Evolutionary conservation across 2,888 invertebrate species (phyloP).

Genomic region (Folsomia manolachei): DNA sequence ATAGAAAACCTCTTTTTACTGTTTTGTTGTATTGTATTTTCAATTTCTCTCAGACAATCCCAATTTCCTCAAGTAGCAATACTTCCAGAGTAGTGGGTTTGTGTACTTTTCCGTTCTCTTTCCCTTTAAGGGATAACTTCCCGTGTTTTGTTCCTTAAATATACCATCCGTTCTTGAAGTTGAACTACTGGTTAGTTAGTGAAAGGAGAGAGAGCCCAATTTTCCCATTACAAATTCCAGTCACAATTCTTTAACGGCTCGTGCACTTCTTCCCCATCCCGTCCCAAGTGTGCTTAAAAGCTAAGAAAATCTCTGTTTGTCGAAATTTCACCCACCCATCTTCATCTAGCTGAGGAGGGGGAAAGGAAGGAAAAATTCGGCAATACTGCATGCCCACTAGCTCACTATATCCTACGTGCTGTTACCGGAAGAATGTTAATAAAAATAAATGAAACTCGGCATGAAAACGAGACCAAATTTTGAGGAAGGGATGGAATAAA

Average conservation of each 20-base stretch:
- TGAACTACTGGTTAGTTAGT: background rate
- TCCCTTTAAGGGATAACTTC: no score
- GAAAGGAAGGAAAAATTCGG: background rate
- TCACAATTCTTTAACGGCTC: background rate
- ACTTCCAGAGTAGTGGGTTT: background rate
- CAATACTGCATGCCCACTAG: no score
- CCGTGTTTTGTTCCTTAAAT: no score
- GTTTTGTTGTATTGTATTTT: no score
- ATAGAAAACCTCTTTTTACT: no score
- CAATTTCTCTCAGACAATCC: background rate
- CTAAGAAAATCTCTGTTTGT: background rate
- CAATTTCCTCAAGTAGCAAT: background rate
- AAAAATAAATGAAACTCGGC: no score
- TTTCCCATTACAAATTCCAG: background rate
- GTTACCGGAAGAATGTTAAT: no score
- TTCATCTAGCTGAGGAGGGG: no score
- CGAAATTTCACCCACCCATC: background rate
- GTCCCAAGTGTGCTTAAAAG: background rate
- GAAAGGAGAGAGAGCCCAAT: background rate
- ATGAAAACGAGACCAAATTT: background rate
- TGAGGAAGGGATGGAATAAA: background rate
- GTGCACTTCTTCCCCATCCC: background rate
- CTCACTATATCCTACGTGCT: no score
- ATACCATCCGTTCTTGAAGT: no score
- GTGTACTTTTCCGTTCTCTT: background rate